phyloP scores from a whole-genome alignment of 2,113 vertebrate genomes.

The Poicephalus meyeri region DNA sequence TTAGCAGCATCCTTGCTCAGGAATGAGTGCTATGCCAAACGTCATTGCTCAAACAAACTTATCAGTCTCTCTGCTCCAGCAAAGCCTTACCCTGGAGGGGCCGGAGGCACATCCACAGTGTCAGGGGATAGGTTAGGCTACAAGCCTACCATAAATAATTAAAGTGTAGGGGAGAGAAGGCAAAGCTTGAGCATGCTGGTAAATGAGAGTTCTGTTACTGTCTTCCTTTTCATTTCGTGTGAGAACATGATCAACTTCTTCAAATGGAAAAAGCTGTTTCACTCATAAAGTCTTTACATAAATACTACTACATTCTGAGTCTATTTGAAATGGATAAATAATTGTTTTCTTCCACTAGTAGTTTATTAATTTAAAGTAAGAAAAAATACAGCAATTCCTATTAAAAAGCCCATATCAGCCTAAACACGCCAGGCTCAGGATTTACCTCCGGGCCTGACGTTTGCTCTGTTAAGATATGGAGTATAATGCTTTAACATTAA shows the following conservation, averaged over 20 bases:
- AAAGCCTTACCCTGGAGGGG: background rate
- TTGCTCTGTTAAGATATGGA: background rate
- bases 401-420: background rate
- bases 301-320: background rate
- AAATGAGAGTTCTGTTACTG: background rate
- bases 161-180: background rate
- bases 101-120: background rate
- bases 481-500: background rate
- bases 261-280: background rate
- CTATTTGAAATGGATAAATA: background rate
- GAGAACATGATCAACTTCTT: background rate
- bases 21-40: conserved; percentile 31
- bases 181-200: background rate
- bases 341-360: background rate
- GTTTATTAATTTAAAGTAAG: background rate
- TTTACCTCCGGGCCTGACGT: background rate
- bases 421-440: background rate
- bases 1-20: background rate
- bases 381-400: background rate
- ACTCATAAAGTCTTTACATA: background rate
- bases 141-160: background rate
- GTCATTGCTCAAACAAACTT: conserved; percentile 36
- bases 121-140: background rate
- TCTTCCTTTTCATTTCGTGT: background rate
- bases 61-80: background rate